These are phyloP conservation scores for Crenichthys baileyi DNA, from an alignment of 2,797 vertebrate species.

Conservation along the genomic window DNA sequence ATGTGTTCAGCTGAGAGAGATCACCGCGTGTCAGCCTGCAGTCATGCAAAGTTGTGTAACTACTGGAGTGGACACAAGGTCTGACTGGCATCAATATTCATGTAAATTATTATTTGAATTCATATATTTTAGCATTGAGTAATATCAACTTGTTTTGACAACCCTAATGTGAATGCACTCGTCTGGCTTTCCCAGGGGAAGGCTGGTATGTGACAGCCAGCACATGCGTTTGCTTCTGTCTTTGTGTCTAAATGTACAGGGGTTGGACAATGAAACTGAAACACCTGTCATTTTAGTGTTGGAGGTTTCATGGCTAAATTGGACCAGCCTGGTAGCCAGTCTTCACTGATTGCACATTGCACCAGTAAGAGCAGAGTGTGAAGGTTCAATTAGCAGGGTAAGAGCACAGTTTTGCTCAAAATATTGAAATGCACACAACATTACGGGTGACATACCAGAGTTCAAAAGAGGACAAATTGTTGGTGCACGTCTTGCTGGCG, in stretches of 20 bases:
- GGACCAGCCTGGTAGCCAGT: too few relatives aligned
- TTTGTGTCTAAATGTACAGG: slow-evolving; percentile 53
- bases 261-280: too few relatives aligned
- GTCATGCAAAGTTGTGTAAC: neutral
- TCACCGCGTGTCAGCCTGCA: neutral
- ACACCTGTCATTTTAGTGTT: too few relatives aligned
- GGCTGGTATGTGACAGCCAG: slow-evolving; percentile 25
- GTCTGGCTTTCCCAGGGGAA: slow-evolving; percentile 12
- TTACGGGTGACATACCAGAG: too few relatives aligned
- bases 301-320: too few relatives aligned
- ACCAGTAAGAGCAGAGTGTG: too few relatives aligned
- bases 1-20: slow-evolving; percentile 2
- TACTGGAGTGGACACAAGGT: neutral
- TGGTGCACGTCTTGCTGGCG: too few relatives aligned
- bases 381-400: too few relatives aligned
- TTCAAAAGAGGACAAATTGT: too few relatives aligned
- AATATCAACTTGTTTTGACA: neutral
- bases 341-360: too few relatives aligned
- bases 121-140: neutral
- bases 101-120: neutral
- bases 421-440: too few relatives aligned
- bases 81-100: neutral
- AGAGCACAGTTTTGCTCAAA: too few relatives aligned
- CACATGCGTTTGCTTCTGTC: slow-evolving; percentile 28
- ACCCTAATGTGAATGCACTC: neutral